Evolutionary conservation across 2,797 vertebrate genomes (phyloP).

Genomic region (Scolopax bukidnonensis): DNA sequence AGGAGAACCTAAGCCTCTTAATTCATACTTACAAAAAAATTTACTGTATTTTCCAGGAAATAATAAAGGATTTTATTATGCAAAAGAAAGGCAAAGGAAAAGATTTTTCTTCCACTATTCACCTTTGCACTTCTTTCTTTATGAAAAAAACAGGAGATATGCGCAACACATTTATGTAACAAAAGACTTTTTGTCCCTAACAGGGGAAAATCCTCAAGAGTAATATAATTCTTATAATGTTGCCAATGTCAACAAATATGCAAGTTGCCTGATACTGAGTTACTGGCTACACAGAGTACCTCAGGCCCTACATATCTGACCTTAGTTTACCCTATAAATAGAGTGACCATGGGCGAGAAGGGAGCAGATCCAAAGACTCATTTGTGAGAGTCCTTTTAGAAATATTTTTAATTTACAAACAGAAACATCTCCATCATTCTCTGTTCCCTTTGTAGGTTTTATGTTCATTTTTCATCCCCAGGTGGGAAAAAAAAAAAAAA

Average conservation of each 20-base stretch:
- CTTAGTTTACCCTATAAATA: neutral
- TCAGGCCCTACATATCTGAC: neutral
- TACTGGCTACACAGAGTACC: neutral
- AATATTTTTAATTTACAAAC: neutral
- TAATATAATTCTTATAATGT: neutral
- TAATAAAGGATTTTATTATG: constrained; percentile 12
- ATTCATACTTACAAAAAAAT: neutral
- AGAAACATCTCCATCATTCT: neutral
- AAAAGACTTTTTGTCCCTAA: neutral
- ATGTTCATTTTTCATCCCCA: neutral
- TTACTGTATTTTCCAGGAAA: neutral
- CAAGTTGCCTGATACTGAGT: neutral
- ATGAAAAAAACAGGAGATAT: neutral
- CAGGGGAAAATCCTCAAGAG: neutral
- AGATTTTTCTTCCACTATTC: neutral
- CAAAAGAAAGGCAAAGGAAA: neutral
- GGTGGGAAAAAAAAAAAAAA: neutral
- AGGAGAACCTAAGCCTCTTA: neutral
- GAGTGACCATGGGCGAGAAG: neutral
- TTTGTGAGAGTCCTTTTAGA: neutral
- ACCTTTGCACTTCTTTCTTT: neutral
- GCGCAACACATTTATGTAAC: neutral
- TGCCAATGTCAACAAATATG: constrained; percentile 15
- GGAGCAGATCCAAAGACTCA: neutral
- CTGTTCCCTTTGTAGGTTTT: neutral